Conservation (phyloP, 2,888 invertebrate genomes). For the Germaria angustata region DNA sequence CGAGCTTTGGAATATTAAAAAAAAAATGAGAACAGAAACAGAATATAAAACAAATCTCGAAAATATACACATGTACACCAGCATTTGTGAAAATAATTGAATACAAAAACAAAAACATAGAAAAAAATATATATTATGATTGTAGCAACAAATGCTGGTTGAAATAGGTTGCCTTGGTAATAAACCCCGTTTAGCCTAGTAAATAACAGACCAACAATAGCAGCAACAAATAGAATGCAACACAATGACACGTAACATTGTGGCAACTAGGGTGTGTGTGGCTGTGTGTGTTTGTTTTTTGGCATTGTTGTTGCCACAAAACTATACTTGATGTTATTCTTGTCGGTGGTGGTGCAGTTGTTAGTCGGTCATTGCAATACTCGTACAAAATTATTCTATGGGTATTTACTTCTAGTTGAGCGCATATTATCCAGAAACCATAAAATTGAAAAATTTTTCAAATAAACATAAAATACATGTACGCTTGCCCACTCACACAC, state of each 20-base stretch:
- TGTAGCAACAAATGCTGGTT: conserved; percentile 60
- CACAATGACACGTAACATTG: conserved; percentile 62
- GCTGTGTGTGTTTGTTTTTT: neutral
- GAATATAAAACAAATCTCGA: conserved; percentile 54
- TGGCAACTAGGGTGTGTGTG: conserved; percentile 50
- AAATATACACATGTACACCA: conserved; percentile 29
- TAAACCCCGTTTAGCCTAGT: conserved; percentile 56
- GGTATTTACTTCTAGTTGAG: conserved; percentile 75
- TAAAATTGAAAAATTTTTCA: conserved; percentile 76
- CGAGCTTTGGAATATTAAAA: conserved; percentile 48
- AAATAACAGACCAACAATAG: conserved; percentile 17
- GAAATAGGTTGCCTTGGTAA: conserved; percentile 58
- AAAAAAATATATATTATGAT: conserved; percentile 39
- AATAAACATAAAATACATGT: conserved; percentile 62
- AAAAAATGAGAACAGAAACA: conserved; percentile 24
- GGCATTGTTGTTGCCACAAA: conserved; percentile 44
- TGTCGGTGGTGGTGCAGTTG: conserved; percentile 47
- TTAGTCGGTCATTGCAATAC: conserved; percentile 42
- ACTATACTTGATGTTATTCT: conserved; percentile 52
- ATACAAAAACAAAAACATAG: conserved; percentile 28
- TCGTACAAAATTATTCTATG: conserved; percentile 52
- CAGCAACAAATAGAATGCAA: conserved; percentile 10
- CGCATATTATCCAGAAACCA: conserved; percentile 78
- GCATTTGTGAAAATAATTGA: conserved; percentile 27
- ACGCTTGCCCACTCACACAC: conserved; percentile 14